phyloP scores from a whole-genome alignment of 2,888 invertebrate genomes.

The Hyalella azteca region DNA sequence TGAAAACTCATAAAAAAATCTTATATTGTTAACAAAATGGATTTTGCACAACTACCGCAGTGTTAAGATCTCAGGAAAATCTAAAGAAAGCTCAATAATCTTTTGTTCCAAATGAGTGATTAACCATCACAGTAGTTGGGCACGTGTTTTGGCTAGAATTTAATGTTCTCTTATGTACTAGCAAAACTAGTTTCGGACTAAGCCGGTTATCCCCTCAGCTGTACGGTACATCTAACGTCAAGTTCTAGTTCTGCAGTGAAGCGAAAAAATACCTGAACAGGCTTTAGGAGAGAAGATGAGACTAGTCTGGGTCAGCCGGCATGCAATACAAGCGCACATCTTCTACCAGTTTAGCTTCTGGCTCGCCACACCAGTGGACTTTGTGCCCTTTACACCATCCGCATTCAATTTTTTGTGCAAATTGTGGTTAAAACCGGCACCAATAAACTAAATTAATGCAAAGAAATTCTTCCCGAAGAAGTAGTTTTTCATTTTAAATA shows the following conservation, averaged over 20 bases:
- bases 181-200: neutral
- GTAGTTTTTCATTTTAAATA: no score
- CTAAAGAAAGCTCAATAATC: no score
- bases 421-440: no score
- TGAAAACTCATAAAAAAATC: no score
- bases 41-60: no score
- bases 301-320: neutral
- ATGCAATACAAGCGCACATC: constrained; percentile 1
- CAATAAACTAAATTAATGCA: no score
- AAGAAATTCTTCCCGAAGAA: neutral
- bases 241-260: constrained; percentile 23
- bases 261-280: constrained; percentile 19
- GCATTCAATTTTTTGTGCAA: no score
- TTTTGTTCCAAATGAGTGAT: no score
- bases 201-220: constrained; percentile 1
- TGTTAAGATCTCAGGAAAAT: no score
- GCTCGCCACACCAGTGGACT: neutral
- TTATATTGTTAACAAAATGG: no score
- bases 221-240: constrained; percentile 1
- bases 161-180: neutral
- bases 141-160: no score
- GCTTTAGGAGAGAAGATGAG: constrained; percentile 24
- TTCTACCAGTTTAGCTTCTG: neutral
- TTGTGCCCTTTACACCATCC: neutral
- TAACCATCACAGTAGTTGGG: no score